A percentile compares a stretch with the other conserved stretches of the same genome.
Evolutionary conservation across 2,888 invertebrate genomes (phyloP).

Genomic region (Panorpa germanica): DNA sequence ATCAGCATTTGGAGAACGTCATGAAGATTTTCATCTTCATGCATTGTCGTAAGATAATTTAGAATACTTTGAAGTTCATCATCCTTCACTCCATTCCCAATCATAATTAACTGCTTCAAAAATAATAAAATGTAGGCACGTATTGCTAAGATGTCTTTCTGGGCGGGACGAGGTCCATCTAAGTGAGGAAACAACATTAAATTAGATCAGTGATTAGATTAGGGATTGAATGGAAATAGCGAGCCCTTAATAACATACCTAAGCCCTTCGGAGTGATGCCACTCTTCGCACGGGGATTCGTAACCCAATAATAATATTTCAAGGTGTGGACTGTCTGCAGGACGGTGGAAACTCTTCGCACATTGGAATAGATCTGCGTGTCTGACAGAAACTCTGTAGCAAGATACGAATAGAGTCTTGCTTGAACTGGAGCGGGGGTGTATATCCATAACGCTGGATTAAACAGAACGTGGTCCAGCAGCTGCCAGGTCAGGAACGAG

Average conservation of each 20-base stretch:
- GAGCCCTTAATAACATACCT: slow-evolving; percentile 50
- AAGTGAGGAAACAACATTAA: no score
- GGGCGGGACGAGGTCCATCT: slow-evolving; percentile 89
- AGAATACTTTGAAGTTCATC: slow-evolving; percentile 97
- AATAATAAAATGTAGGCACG: slow-evolving; percentile 89
- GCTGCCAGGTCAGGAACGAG: slow-evolving; percentile 84
- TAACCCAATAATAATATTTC: slow-evolving; percentile 99
- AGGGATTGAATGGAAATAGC: no score
- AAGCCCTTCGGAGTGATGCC: slow-evolving; percentile 89
- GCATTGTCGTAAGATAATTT: slow-evolving; percentile 94
- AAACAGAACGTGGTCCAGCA: slow-evolving; percentile 97
- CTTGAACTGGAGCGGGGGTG: slow-evolving; percentile 90
- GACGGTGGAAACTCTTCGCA: slow-evolving; percentile 89
- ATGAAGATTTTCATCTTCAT: slow-evolving; percentile 97
- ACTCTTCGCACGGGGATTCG: slow-evolving; percentile 86
- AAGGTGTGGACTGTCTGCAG: slow-evolving; percentile 96
- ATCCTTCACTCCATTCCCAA: slow-evolving; percentile 92
- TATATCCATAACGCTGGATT: slow-evolving; percentile 99
- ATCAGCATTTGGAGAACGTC: slow-evolving; percentile 96
- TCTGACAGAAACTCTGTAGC: slow-evolving; percentile 98
- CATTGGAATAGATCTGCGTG: slow-evolving; percentile 93
- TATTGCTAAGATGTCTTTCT: slow-evolving; percentile 86
- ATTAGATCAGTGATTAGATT: slow-evolving; percentile 3
- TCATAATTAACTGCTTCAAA: slow-evolving; percentile 89
- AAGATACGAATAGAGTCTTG: slow-evolving; percentile 88